Conservation (phyloP, 2,113 vertebrate genomes). For the Emydocephalus ijimae region DNA sequence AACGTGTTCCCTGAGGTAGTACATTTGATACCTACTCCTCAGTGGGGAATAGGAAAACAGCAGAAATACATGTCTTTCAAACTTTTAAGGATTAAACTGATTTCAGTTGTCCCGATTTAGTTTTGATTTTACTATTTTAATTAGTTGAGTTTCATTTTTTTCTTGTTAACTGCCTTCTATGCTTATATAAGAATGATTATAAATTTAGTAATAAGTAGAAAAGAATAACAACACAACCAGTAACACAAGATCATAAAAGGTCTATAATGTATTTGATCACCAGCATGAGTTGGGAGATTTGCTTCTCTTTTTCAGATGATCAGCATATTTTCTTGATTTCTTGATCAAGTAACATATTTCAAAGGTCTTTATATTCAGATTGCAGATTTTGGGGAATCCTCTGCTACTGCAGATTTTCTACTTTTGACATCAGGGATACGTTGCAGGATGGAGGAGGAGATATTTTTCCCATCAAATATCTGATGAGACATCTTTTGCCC, state of each 20-base stretch:
- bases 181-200: background rate
- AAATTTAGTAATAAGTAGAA: background rate
- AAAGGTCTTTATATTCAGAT: background rate
- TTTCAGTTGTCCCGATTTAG: background rate
- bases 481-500: background rate
- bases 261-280: background rate
- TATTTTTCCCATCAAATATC: background rate
- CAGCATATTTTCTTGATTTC: background rate
- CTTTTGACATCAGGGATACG: background rate
- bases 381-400: background rate
- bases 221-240: background rate
- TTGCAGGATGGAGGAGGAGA: background rate
- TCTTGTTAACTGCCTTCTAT: background rate
- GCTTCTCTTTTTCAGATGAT: background rate
- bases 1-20: background rate
- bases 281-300: background rate
- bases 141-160: background rate
- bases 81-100: background rate
- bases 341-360: background rate
- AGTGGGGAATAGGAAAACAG: background rate
- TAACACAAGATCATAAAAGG: background rate
- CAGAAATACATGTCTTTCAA: background rate
- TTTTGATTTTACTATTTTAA: background rate
- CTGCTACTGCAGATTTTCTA: background rate
- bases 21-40: background rate